Evolutionary conservation across 2,888 invertebrate genomes (phyloP).

Genomic region (Resseliella maxima): DNA sequence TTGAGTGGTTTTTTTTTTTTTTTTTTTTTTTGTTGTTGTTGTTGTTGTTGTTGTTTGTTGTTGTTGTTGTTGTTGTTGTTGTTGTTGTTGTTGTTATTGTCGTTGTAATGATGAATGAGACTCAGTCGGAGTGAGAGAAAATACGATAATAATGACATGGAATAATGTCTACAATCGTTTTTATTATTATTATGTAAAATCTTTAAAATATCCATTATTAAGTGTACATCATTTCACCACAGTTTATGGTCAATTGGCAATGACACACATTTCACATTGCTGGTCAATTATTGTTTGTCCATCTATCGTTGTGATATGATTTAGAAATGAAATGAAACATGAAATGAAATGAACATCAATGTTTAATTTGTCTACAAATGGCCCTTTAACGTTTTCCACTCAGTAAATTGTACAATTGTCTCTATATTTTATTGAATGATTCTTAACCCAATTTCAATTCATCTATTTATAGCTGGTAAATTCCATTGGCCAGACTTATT

Average conservation of each 20-base stretch:
- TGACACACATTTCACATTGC: conserved; percentile 40
- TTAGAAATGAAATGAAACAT: conserved; percentile 18
- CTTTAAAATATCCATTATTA: not conserved
- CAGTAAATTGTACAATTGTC: too few species aligned
- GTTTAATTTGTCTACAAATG: not conserved
- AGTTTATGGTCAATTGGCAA: conserved; percentile 3
- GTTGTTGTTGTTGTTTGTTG: not conserved
- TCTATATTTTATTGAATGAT: too few species aligned
- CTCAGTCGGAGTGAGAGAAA: too few species aligned
- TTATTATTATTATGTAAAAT: not conserved
- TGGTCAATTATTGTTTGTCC: not conserved
- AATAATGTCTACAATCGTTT: not conserved
- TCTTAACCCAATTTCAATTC: not conserved
- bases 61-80: too few species aligned
- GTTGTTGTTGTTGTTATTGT: too few species aligned
- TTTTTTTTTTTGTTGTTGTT: not conserved
- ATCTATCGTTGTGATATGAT: not conserved
- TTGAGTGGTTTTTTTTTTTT: too few species aligned
- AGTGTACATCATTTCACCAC: not conserved
- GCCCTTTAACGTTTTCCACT: not conserved
- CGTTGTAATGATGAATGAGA: not conserved
- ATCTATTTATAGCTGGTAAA: not conserved
- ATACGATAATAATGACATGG: too few species aligned
- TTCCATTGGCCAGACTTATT: not conserved
- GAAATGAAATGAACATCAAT: conserved; percentile 1